phyloP scores from a whole-genome alignment of 2,797 vertebrate species.

The Moxostoma hubbsi region DNA sequence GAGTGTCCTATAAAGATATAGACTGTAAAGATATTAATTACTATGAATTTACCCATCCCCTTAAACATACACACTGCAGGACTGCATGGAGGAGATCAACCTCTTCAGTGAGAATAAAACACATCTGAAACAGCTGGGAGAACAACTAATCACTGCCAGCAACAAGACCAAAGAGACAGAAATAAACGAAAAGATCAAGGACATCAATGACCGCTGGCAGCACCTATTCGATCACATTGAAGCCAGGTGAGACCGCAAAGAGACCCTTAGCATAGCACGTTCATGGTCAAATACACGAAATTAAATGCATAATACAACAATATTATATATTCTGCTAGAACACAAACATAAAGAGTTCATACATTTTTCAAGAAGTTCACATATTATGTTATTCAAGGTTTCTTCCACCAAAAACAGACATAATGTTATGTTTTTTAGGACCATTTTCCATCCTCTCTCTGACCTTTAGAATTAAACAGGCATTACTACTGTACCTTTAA shows the following conservation, averaged over 20 bases:
- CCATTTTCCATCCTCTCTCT: no score
- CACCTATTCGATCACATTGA: conserved; percentile 94
- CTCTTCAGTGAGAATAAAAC: conserved; percentile 83
- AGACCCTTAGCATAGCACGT: not conserved
- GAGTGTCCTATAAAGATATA: not conserved
- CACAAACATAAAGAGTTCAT: no score
- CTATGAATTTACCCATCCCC: not conserved
- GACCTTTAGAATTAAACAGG: no score
- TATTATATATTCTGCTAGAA: no score
- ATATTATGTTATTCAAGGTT: no score
- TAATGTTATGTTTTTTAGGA: no score
- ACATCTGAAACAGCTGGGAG: conserved; percentile 82
- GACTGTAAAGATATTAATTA: not conserved
- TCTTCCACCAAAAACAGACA: no score
- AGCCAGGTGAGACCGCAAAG: conserved; percentile 78
- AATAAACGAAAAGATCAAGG: conserved; percentile 88
- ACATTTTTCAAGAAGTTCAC: no score
- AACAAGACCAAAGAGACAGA: conserved; percentile 84
- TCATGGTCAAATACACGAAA: no score
- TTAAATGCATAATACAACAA: no score
- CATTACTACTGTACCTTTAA: no score
- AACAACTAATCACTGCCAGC: conserved; percentile 86
- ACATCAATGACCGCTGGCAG: conserved; percentile 91
- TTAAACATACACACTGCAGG: conserved; percentile 65
- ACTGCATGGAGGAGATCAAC: conserved; percentile 89